Evolutionary conservation across 2,113 vertebrate genomes (phyloP), one percentile per base, ranked within the genome.

Genomic region (Globicephala melas): DNA sequence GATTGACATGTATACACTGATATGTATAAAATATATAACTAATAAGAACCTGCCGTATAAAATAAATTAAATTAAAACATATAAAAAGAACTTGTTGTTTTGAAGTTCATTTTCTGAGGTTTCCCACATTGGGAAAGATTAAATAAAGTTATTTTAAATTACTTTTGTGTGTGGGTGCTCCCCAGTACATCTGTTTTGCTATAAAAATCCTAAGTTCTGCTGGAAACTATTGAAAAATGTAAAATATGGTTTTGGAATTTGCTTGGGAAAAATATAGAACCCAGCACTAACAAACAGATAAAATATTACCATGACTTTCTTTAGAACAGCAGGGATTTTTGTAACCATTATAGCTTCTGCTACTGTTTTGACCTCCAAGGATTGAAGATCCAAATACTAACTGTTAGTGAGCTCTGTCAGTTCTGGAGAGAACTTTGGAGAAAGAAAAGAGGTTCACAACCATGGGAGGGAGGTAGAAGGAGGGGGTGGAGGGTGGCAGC

Each of bases 101-200:
- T 68, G 6, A 85, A 41, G 77, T 76, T 74, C 1, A 73, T 95
- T 96, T 96, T 81, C 44, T 94, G 89, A 91, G n/a, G 25, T 77
- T 97, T 97, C 41, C 47, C 28, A 89, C 44, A 71, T 28, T 85
- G 31, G 15, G 10, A 71, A 80, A 89, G 11, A 70, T 53, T 0
- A 12, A 89, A 89, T 74, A 65, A 90, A 79, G 5, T 38, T 71
- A 62, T 92, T 87, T 63, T 50, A 81, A 80, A 50, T 83, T 91
- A 60, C 8, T 71, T 21, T 20, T 74, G 53, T 58, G 23, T 80
- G 21, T 91, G 50, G 44, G 38, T 47, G 14, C 6, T 91, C n/a
- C 20, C 63, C 6, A 89, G 13, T 18, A 85, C 15, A 65, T 93
- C 36, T 97, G 41, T 63, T 85, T 97, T 93, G 10, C 26, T 92